phyloP scores from a whole-genome alignment of 1,140 invertebrate genomes.

The Ceratitis capitata region DNA sequence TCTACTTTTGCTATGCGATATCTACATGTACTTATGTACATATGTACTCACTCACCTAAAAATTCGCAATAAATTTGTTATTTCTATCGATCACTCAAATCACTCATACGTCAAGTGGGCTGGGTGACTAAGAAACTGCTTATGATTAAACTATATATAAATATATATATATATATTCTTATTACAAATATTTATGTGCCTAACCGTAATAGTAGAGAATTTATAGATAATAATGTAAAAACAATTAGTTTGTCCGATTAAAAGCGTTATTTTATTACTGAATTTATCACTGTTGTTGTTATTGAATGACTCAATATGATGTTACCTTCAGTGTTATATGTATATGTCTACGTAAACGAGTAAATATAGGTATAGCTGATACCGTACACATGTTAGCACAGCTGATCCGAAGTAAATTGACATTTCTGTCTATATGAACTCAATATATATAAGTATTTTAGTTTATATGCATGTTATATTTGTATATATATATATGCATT shows the following conservation, averaged over 20 bases:
- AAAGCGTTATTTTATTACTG: not conserved
- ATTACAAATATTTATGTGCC: not conserved
- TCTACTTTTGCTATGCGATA: too few relatives aligned
- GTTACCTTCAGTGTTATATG: not conserved
- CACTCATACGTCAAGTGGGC: too few relatives aligned
- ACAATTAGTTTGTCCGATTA: not conserved
- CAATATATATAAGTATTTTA: too few relatives aligned
- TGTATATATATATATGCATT: not conserved
- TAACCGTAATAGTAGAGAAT: not conserved
- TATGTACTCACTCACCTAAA: too few relatives aligned
- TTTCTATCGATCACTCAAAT: too few relatives aligned
- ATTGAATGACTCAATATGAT: not conserved
- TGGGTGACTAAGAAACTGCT: too few relatives aligned
- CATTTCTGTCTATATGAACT: not conserved
- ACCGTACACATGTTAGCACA: too few relatives aligned
- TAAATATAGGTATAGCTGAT: too few relatives aligned
- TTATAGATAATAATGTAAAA: not conserved
- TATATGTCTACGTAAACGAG: not conserved
- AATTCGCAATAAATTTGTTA: too few relatives aligned
- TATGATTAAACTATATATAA: too few relatives aligned
- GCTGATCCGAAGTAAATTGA: not conserved
- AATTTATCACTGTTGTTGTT: not conserved
- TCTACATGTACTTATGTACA: too few relatives aligned
- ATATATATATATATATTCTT: not conserved
- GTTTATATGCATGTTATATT: not conserved